Evolutionary conservation across 2,888 invertebrate species (phyloP).

Genomic region (Liopterus haemorrhoidalis): DNA sequence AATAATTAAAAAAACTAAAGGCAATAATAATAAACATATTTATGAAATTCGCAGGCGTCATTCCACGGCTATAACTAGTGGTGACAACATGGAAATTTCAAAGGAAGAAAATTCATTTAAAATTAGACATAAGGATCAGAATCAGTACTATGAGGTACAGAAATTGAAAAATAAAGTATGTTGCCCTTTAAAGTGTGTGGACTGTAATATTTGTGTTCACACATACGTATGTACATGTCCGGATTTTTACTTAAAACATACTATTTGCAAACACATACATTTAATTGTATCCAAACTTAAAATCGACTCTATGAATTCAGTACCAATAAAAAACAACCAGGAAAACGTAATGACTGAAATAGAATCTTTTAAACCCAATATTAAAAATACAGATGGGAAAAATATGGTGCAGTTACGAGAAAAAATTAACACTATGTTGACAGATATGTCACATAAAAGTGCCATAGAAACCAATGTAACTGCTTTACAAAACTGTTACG

Average conservation of each 20-base stretch:
- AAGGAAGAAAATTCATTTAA: conserved; percentile 4
- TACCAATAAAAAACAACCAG: too few relatives aligned
- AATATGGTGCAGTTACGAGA: too few relatives aligned
- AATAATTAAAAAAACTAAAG: too few relatives aligned
- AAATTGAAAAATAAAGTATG: background rate
- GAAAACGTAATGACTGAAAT: too few relatives aligned
- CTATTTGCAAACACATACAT: conserved; percentile 5
- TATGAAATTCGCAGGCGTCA: conserved; percentile 1
- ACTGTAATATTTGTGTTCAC: conserved; percentile 5
- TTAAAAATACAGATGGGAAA: too few relatives aligned
- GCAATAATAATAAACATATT: background rate
- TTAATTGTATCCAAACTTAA: conserved; percentile 8
- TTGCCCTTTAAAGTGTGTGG: conserved; percentile 1
- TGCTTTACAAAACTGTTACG: too few relatives aligned
- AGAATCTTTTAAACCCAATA: too few relatives aligned
- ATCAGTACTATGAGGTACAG: conserved; percentile 3
- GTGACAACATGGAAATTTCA: background rate
- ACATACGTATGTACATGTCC: conserved; percentile 3
- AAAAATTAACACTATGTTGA: too few relatives aligned
- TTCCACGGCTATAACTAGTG: background rate
- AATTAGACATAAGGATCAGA: background rate
- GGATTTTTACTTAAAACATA: conserved; percentile 1
- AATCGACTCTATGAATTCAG: too few relatives aligned
- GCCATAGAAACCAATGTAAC: too few relatives aligned
- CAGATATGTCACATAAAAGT: too few relatives aligned